phyloP scores from a whole-genome alignment of 2,888 invertebrate species.

The Ormyrus nitidulus region DNA sequence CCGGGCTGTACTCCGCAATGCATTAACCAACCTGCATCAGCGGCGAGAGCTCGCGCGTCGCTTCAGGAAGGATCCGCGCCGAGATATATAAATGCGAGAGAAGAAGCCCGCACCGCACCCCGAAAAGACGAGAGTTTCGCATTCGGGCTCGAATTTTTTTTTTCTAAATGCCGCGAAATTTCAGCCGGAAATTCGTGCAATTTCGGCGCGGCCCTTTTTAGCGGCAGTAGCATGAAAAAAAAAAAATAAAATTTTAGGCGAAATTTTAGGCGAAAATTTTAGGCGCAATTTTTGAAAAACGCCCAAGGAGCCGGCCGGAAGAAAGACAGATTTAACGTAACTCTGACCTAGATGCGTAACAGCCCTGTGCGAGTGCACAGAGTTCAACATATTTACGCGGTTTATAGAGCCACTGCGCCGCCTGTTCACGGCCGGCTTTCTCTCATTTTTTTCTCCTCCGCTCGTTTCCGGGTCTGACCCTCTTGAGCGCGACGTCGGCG shows the following conservation, averaged over 20 bases:
- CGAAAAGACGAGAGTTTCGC: too few species aligned
- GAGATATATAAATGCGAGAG: constrained; percentile 23
- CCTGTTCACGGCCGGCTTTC: background rate
- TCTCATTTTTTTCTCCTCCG: background rate
- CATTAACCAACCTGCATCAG: too few species aligned
- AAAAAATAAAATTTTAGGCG: too few species aligned
- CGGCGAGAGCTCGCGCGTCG: too few species aligned
- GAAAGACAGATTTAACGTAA: constrained; percentile 53
- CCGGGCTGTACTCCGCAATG: too few species aligned
- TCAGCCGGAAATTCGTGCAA: too few species aligned
- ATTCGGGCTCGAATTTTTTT: too few species aligned
- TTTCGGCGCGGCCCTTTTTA: too few species aligned
- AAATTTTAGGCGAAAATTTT: background rate
- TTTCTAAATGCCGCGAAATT: too few species aligned
- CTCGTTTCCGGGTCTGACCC: background rate
- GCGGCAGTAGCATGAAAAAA: too few species aligned
- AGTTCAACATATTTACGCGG: constrained; percentile 19
- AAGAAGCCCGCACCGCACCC: too few species aligned
- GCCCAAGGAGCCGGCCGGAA: background rate
- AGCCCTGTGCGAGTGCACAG: constrained; percentile 2
- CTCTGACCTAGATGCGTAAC: constrained; percentile 58
- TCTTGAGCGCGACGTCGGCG: background rate
- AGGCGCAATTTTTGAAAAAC: background rate
- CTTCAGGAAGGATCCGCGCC: constrained; percentile 28
- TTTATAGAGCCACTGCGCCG: constrained; percentile 29